Percentiles rank a stretch among this genome's conserved stretches.
These are phyloP conservation scores for Hyposmocoma kahamanoa DNA, from an alignment of 1,140 invertebrate genomes.

Conservation along the genomic window DNA sequence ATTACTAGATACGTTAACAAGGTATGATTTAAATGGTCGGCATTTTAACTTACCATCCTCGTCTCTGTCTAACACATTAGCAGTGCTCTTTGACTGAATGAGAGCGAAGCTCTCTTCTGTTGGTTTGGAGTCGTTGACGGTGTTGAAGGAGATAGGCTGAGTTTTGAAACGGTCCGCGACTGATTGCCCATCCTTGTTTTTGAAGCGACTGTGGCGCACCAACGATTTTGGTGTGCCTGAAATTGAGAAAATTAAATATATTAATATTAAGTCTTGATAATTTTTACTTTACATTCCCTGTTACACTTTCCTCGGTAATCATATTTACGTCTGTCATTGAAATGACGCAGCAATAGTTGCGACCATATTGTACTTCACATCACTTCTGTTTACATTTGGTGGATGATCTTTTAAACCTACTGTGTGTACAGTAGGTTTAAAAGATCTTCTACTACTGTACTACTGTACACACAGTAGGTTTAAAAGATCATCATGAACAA, in stretches of 20 bases:
- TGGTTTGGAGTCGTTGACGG: constrained; percentile 21
- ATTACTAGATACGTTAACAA: too few species aligned
- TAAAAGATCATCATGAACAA: too few species aligned
- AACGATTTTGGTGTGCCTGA: constrained; percentile 64
- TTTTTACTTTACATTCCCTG: too few species aligned
- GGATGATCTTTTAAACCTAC: too few species aligned
- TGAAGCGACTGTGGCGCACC: constrained; percentile 65
- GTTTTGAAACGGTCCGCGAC: constrained; percentile 63
- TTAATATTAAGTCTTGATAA: background rate
- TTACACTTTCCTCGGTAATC: too few species aligned
- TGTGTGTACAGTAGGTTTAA: too few species aligned
- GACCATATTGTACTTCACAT: too few species aligned
- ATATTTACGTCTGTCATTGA: too few species aligned
- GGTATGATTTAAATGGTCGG: constrained; percentile 7
- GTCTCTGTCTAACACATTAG: constrained; percentile 66
- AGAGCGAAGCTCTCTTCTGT: constrained; percentile 40
- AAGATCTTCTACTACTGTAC: too few species aligned
- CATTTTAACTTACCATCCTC: constrained; percentile 64
- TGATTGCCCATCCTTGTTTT: constrained; percentile 57
- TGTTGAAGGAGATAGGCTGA: constrained; percentile 45
- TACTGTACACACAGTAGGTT: too few species aligned
- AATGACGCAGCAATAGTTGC: too few species aligned
- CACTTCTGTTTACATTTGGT: too few species aligned
- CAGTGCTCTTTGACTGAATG: constrained; percentile 63
- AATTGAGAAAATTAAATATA: constrained; percentile 24